Percentiles rank a stretch among this genome's conserved stretches.
These are phyloP conservation scores for Anorthoa munda DNA, from an alignment of 2,888 invertebrate genomes.

Conservation along the genomic window DNA sequence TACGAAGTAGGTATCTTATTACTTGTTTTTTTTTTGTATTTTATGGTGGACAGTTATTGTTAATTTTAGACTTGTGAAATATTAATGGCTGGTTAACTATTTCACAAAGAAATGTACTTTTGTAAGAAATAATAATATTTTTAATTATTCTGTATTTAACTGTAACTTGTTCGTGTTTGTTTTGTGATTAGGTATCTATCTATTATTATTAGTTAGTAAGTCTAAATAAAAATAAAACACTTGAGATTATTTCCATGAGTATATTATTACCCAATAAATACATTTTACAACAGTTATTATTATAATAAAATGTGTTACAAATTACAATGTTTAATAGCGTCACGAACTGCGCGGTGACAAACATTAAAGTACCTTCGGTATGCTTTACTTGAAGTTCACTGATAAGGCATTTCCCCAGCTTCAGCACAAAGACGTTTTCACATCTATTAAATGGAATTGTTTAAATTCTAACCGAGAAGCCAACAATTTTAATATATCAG, in stretches of 20 bases:
- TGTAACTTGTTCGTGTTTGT: neutral
- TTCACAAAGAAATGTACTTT: slow-evolving; percentile 64
- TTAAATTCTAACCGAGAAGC: slow-evolving; percentile 55
- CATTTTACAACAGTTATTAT: slow-evolving; percentile 89
- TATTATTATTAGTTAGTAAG: slow-evolving; percentile 35
- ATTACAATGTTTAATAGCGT: slow-evolving; percentile 75
- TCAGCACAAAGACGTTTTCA: slow-evolving; percentile 29
- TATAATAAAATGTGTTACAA: slow-evolving; percentile 79
- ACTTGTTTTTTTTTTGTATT: neutral
- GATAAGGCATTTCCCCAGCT: slow-evolving; percentile 75
- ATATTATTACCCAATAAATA: slow-evolving; percentile 90
- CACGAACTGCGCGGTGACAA: slow-evolving; percentile 72
- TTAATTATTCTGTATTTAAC: neutral
- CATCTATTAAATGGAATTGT: slow-evolving; percentile 41
- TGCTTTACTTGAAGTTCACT: slow-evolving; percentile 70
- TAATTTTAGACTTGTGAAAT: slow-evolving; percentile 69
- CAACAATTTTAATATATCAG: slow-evolving; percentile 55
- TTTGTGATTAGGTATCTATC: slow-evolving; percentile 1
- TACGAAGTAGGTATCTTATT: neutral
- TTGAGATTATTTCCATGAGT: slow-evolving; percentile 79
- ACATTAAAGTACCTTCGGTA: slow-evolving; percentile 68
- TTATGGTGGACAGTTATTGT: neutral
- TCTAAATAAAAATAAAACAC: slow-evolving; percentile 69
- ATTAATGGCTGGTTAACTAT: slow-evolving; percentile 83
- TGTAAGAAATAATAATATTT: neutral